These are phyloP conservation scores for Caenorhabditis auriculariae DNA, from an alignment of 2,888 invertebrate genomes.

Conservation along the genomic window DNA sequence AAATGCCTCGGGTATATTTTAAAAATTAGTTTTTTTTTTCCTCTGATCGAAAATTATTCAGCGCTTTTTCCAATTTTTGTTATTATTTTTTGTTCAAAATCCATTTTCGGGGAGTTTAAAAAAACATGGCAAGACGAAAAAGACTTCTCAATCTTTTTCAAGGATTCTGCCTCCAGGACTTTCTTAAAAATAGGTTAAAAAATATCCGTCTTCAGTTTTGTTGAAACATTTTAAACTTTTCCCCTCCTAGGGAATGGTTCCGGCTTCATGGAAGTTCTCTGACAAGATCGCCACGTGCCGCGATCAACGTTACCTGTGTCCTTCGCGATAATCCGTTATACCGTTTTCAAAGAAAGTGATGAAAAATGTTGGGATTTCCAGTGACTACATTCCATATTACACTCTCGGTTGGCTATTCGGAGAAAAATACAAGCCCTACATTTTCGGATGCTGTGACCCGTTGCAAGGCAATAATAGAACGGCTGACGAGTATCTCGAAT, in stretches of 20 bases:
- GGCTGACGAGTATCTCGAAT: slow-evolving; percentile 11
- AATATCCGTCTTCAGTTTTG: slow-evolving; percentile 1
- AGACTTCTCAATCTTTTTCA: not conserved
- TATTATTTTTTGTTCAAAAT: too few relatives aligned
- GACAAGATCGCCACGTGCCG: slow-evolving; percentile 6
- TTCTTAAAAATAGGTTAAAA: slow-evolving; percentile 2
- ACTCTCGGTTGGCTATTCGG: slow-evolving; percentile 23
- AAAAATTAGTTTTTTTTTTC: too few relatives aligned
- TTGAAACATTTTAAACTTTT: not conserved
- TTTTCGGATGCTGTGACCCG: slow-evolving; percentile 22
- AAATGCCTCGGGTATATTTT: too few relatives aligned
- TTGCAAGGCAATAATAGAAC: slow-evolving; percentile 10
- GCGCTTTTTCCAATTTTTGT: too few relatives aligned
- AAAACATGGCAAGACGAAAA: not conserved
- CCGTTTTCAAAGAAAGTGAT: not conserved
- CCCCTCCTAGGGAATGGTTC: slow-evolving; percentile 15
- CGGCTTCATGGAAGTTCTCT: slow-evolving; percentile 11
- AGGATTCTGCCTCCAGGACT: slow-evolving; percentile 1
- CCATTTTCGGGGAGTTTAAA: too few relatives aligned
- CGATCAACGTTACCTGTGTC: slow-evolving; percentile 13
- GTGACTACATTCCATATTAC: slow-evolving; percentile 23
- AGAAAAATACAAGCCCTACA: slow-evolving; percentile 15
- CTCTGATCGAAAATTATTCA: too few relatives aligned
- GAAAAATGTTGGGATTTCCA: slow-evolving; percentile 1
- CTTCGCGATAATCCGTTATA: not conserved